Evolutionary conservation across 2,797 vertebrate species (phyloP).

Genomic region (Helostoma temminkii): DNA sequence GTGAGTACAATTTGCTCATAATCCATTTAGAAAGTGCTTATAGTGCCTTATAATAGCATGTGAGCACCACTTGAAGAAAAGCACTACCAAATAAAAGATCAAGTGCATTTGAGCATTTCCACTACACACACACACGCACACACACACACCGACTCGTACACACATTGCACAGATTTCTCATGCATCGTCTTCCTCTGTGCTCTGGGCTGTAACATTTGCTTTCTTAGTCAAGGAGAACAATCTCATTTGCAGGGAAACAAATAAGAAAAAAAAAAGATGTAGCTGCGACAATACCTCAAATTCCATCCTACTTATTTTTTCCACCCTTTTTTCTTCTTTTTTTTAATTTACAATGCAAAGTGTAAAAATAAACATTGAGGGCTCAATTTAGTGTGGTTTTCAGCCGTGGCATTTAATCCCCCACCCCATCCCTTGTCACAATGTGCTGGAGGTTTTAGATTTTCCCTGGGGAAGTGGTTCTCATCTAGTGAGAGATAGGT

Average conservation of each 20-base stretch:
- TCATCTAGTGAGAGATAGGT: conserved; percentile 82
- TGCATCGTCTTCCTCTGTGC: conserved; percentile 78
- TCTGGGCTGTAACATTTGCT: conserved; percentile 84
- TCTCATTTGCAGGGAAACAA: conserved; percentile 85
- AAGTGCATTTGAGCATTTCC: conserved; percentile 68
- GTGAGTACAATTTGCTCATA: conserved; percentile 63
- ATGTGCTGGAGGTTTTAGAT: conserved; percentile 75
- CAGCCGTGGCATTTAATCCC: conserved; percentile 85
- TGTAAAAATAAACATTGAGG: conserved; percentile 86
- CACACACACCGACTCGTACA: conserved; percentile 41
- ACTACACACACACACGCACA: conserved; percentile 35
- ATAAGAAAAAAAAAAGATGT: conserved; percentile 77
- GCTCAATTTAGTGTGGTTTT: conserved; percentile 85
- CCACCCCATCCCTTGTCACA: conserved; percentile 51
- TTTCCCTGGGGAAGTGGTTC: conserved; percentile 68
- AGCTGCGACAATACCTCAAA: conserved; percentile 76
- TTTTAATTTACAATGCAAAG: conserved; percentile 85
- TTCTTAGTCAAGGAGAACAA: conserved; percentile 84
- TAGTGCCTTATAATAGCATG: conserved; percentile 64
- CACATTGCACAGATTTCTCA: conserved; percentile 74
- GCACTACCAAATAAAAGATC: conserved; percentile 70
- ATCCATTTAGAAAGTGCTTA: conserved; percentile 67
- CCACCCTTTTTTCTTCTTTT: conserved; percentile 52
- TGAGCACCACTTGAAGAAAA: conserved; percentile 72
- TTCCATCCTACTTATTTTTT: conserved; percentile 66